Evolutionary conservation across 2,797 vertebrate species (phyloP), one percentile per base, ranked within the genome.

Genomic region (Anguilla pacifica): DNA sequence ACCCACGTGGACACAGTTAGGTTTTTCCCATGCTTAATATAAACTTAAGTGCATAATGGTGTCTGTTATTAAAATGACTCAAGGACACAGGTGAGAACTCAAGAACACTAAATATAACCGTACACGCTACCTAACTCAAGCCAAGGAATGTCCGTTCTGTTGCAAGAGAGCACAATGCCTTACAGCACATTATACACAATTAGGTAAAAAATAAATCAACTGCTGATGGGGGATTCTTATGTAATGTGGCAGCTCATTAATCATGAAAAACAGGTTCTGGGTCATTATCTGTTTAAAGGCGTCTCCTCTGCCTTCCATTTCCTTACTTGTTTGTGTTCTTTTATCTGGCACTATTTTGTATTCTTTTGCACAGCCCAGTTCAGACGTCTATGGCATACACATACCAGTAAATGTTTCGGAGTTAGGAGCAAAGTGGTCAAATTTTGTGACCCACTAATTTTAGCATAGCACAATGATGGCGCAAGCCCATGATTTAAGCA

Each of bases 261-360:
- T 72, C 70, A 72, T 72, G 70, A 35, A 70, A 70, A 70, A 10
- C n/a, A 72, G 28, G 70, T 72, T 72, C n/a, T 72, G 70, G 70
- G 70, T 72, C 70, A 72, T 72, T 31, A 28, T 72, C 28, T 28
- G n/a, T 72, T 31, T 72, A 72, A 28, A 72, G 10, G n/a, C 10
- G 11, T 9, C 11, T 72, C 10, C 2, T 72, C 28, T 72, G 1
- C 70, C 28, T 28, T 31, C 70, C 28, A 3, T n/a, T n/a, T n/a
- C n/a, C 9, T n/a, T 11, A 7, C 6, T 70, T 70, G 25, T n/a
- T 28, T 70, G n/a, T 70, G 64, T 70, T 28, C 15, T 59, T 17
- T 59, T 70, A 25, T 70, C 64, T 7, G 64, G n/a, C 9, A 70
- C 25, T 59, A 70, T 28, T 28, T 70, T n/a, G 22, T n/a, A 70